These are phyloP conservation scores for Phainopepla nitens DNA, from an alignment of 2,113 vertebrate species.

Conservation along the genomic window DNA sequence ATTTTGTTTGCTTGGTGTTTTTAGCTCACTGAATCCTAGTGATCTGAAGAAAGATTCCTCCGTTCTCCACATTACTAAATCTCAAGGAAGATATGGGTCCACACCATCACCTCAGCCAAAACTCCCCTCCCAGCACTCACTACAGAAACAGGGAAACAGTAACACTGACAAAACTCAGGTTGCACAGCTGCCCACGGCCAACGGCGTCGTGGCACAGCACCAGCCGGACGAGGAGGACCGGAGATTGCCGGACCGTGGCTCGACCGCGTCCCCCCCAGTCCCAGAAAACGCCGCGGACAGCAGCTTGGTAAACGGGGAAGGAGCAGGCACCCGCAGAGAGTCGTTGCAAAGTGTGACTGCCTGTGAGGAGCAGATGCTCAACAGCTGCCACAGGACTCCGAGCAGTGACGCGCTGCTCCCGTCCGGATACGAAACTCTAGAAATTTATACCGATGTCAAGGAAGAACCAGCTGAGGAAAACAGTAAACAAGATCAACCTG, in stretches of 20 bases:
- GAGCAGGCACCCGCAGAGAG: neutral
- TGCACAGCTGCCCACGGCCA: slow-evolving; percentile 59
- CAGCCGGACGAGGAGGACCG: slow-evolving; percentile 2
- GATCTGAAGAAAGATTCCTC: slow-evolving; percentile 72
- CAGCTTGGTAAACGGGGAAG: slow-evolving; percentile 60
- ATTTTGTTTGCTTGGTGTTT: slow-evolving; percentile 13
- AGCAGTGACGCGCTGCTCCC: neutral
- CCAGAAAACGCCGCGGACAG: neutral
- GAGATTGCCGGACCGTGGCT: neutral
- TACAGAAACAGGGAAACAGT: slow-evolving; percentile 57
- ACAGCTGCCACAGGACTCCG: slow-evolving; percentile 37
- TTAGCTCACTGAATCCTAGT: slow-evolving; percentile 38
- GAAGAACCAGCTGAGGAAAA: slow-evolving; percentile 42
- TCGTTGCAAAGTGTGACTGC: neutral
- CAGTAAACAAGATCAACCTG: slow-evolving; percentile 37
- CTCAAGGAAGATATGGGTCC: slow-evolving; percentile 62
- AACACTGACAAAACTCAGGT: slow-evolving; percentile 43
- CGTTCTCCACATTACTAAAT: slow-evolving; percentile 46
- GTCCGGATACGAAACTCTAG: neutral
- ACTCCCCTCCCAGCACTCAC: slow-evolving; percentile 22
- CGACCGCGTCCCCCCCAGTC: neutral
- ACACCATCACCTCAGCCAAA: slow-evolving; percentile 65
- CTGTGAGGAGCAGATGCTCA: slow-evolving; percentile 1
- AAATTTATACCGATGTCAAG: neutral
- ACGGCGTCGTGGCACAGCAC: slow-evolving; percentile 47